Conservation (phyloP, 2,113 vertebrate genomes). For the Scophthalmus maximus region DNA sequence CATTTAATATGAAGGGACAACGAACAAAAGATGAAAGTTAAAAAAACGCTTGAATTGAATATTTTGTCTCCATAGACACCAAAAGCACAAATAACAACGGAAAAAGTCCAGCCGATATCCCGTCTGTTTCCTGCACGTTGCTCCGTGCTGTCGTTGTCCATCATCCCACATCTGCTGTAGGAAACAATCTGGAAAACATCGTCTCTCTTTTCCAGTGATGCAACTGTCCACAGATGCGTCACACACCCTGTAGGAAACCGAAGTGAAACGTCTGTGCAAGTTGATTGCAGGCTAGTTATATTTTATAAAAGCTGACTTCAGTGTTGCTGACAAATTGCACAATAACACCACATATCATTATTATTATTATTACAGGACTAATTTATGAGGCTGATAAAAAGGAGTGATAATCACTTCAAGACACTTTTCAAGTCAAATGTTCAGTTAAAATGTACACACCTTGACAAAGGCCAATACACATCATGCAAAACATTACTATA, state of each 20-base stretch:
- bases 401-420: neutral
- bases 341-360: neutral
- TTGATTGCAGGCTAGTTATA: neutral
- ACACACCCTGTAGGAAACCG: slow-evolving; percentile 39
- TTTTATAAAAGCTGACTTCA: slow-evolving; percentile 1
- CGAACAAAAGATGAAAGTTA: neutral
- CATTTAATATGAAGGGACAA: neutral
- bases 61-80: slow-evolving; percentile 61
- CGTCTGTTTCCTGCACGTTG: slow-evolving; percentile 63
- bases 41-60: neutral
- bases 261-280: neutral
- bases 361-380: neutral
- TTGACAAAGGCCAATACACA: neutral
- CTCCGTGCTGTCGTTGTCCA: slow-evolving; percentile 53
- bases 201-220: slow-evolving; percentile 74
- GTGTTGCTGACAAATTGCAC: neutral
- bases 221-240: slow-evolving; percentile 48
- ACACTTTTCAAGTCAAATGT: neutral
- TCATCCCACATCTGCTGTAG: slow-evolving; percentile 66
- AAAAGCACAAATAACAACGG: slow-evolving; percentile 52
- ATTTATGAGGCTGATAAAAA: neutral
- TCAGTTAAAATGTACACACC: neutral
- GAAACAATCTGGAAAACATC: slow-evolving; percentile 76
- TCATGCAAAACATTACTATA: neutral
- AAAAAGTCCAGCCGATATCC: slow-evolving; percentile 51